Conservation (phyloP, 2,888 invertebrate species). For the Harmothoe impar region DNA sequence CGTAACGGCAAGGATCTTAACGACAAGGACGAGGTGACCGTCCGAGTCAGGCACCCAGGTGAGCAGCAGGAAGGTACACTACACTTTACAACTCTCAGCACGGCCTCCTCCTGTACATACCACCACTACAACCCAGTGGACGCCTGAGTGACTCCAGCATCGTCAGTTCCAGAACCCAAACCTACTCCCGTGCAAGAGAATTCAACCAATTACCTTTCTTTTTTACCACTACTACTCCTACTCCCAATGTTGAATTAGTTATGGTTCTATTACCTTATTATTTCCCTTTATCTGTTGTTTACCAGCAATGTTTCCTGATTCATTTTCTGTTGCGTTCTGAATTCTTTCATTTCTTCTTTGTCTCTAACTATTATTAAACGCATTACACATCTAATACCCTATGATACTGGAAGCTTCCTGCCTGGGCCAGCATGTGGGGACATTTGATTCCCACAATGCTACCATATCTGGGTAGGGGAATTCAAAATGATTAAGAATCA, state of each 20-base stretch:
- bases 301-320: background rate
- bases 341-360: background rate
- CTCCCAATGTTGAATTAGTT: background rate
- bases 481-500: too few species aligned
- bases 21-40: constrained; percentile 51
- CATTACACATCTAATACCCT: background rate
- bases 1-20: constrained; percentile 21
- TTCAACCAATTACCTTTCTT: background rate
- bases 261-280: too few species aligned
- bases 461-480: too few species aligned
- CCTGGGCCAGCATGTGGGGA: too few species aligned
- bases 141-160: background rate
- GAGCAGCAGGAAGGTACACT: constrained; percentile 49
- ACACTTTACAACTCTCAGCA: constrained; percentile 53
- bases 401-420: too few species aligned
- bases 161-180: too few species aligned
- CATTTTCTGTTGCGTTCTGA: background rate
- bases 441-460: too few species aligned
- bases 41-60: constrained; percentile 52
- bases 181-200: too few species aligned
- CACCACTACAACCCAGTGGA: background rate
- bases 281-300: too few species aligned
- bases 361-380: background rate
- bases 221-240: background rate
- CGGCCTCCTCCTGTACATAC: background rate